Evolutionary conservation across 2,113 vertebrate species (phyloP).

Genomic region (Xerus inauris): DNA sequence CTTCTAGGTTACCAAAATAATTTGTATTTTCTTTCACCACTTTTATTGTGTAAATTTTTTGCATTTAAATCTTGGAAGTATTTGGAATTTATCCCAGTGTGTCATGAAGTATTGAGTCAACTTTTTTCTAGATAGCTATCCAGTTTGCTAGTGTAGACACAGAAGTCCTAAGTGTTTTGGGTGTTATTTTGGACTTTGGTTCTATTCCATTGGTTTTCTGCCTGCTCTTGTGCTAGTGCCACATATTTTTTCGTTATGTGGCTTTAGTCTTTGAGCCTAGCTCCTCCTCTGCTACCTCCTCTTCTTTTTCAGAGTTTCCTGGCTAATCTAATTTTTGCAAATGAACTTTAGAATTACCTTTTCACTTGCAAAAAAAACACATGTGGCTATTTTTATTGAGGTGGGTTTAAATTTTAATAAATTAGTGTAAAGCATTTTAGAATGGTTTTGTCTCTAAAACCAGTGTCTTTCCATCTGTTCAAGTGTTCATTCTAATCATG

Average conservation of each 20-base stretch:
- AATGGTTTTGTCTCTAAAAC: constrained; percentile 16
- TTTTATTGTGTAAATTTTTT: constrained; percentile 7
- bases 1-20: constrained; percentile 18
- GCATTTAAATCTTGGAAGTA: constrained; percentile 19
- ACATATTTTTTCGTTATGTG: not conserved
- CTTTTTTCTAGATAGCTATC: not conserved
- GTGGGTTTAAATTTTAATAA: constrained; percentile 48
- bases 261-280: not conserved
- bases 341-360: not conserved
- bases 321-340: not conserved
- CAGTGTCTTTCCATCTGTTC: constrained; percentile 12
- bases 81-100: constrained; percentile 4
- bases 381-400: constrained; percentile 11
- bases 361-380: not conserved
- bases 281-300: not conserved
- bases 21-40: not conserved
- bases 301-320: not conserved
- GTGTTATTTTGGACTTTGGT: not conserved
- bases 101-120: not conserved
- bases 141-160: not conserved
- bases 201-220: not conserved
- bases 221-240: not conserved
- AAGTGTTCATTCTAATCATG: constrained; percentile 43
- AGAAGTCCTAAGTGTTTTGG: not conserved
- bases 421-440: constrained; percentile 23